Evolutionary conservation across 2,113 vertebrate genomes (phyloP), one percentile per base, ranked within the genome.

Genomic region (Actenoides lindsayi): DNA sequence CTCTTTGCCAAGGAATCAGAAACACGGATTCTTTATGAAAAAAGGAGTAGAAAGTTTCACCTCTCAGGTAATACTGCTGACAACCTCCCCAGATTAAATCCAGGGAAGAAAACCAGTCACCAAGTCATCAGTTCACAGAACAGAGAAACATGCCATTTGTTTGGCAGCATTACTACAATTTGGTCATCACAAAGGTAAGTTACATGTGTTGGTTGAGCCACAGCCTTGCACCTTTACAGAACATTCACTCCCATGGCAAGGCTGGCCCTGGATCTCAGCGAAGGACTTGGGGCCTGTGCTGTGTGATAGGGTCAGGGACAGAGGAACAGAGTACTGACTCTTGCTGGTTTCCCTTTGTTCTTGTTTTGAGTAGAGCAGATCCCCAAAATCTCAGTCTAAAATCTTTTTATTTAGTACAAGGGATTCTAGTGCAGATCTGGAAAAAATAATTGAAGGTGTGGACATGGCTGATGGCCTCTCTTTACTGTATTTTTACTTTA

Each of bases 61-160:
- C 30, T 42, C 87, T 48, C 27, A 4, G 31, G 25, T 8, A n/a
- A 63, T 3, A 57, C 46, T 10, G 2, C 19, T 67, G 60, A 82
- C 28, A 28, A 25, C 3, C 46, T 51, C 31, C 25, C 8, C 8
- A n/a, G 12, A 15, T 44, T 39, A 76, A 78, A 74, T 4, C 16
- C 51, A 35, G 39, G 62, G 39, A 30, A 60, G 48, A 37, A 50
- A 41, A 46, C 8, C 14, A 16, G 31, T 20, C 54, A 46, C 12
- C 31, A 59, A 19, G 44, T 8, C 27, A 83, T 13, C 44, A 35
- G 65, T 13, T 89, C 57, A 75, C 11, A 80, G 64, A 89, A 59
- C 1, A 9, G 16, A 88, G 13, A 88, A 83, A 67, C 14, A 11
- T 0, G 0, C 5, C 9, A 13, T 16, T 87, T 41, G 25, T 64